These are phyloP conservation scores for Aphaenogaster rudis DNA, from an alignment of 1,140 invertebrate species.

Conservation along the genomic window DNA sequence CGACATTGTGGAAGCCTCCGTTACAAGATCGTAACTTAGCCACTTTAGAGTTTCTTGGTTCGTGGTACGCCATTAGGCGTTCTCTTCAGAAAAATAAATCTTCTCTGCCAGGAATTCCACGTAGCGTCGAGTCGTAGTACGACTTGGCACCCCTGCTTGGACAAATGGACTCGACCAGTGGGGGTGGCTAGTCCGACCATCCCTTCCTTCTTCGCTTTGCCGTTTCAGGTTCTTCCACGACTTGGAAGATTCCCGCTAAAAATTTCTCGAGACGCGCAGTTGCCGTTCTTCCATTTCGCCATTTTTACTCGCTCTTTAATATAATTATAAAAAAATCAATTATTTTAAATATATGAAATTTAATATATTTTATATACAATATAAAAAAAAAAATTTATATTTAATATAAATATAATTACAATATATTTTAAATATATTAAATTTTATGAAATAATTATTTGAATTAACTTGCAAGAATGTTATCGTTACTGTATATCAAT, in stretches of 20 bases:
- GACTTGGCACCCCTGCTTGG: conserved; percentile 67
- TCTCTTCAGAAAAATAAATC: conserved; percentile 85
- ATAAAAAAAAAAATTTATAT: too few relatives aligned
- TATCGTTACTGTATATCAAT: background rate
- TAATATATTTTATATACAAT: too few relatives aligned
- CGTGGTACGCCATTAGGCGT: conserved; percentile 80
- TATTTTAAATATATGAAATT: background rate
- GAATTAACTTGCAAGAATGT: background rate
- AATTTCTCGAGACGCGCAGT: background rate
- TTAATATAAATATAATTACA: background rate
- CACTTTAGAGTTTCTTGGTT: conserved; percentile 79
- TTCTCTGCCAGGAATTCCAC: conserved; percentile 81
- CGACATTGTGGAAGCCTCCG: conserved; percentile 77
- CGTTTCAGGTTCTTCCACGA: background rate
- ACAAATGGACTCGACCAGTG: conserved; percentile 72
- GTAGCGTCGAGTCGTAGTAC: conserved; percentile 53
- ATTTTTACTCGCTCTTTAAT: background rate
- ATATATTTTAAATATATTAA: background rate
- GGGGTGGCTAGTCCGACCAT: conserved; percentile 45
- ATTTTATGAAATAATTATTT: conserved; percentile 7
- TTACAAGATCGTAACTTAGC: conserved; percentile 83
- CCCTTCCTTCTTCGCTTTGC: conserved; percentile 14
- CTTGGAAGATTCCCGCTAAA: background rate
- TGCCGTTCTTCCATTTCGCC: background rate
- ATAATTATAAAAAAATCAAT: background rate